Evolutionary conservation across 2,113 vertebrate species (phyloP).

Genomic region (Epinephelus lanceolatus): DNA sequence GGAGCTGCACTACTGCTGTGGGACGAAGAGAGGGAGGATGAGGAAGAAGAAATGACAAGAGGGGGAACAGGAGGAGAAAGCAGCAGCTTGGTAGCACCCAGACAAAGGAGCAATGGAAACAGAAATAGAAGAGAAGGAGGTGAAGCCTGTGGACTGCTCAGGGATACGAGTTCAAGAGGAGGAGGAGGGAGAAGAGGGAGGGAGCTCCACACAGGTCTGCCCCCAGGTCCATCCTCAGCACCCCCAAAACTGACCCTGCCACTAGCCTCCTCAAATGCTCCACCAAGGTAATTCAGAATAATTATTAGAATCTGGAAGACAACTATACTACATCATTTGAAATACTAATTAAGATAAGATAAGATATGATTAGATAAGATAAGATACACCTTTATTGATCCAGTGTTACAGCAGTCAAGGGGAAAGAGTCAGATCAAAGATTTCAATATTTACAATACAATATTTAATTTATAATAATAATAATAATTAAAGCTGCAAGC

Average conservation of each 20-base stretch:
- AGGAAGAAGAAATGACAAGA: not conserved
- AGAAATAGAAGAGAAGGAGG: conserved; percentile 4
- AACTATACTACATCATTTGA: no score
- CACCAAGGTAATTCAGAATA: not conserved
- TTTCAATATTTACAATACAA: no score
- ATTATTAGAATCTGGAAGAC: no score
- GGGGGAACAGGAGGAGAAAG: not conserved
- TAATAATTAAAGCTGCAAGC: no score
- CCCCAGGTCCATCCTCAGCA: conserved; percentile 23
- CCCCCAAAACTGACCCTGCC: conserved; percentile 20
- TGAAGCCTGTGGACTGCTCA: not conserved
- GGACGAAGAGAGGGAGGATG: conserved; percentile 71
- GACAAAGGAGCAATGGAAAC: conserved; percentile 12
- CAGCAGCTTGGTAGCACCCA: not conserved
- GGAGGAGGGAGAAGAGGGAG: not conserved
- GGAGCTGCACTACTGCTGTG: conserved; percentile 52
- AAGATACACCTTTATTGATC: no score
- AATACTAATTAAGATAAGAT: no score
- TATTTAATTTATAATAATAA: no score
- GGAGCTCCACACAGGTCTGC: not conserved
- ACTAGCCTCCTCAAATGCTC: conserved; percentile 58
- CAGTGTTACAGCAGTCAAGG: no score
- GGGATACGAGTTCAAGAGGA: conserved; percentile 12
- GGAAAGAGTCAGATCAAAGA: no score
- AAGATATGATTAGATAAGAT: no score